These are phyloP conservation scores for Thysanoteuthis rhombus DNA, from an alignment of 2,888 invertebrate species.

Conservation along the genomic window DNA sequence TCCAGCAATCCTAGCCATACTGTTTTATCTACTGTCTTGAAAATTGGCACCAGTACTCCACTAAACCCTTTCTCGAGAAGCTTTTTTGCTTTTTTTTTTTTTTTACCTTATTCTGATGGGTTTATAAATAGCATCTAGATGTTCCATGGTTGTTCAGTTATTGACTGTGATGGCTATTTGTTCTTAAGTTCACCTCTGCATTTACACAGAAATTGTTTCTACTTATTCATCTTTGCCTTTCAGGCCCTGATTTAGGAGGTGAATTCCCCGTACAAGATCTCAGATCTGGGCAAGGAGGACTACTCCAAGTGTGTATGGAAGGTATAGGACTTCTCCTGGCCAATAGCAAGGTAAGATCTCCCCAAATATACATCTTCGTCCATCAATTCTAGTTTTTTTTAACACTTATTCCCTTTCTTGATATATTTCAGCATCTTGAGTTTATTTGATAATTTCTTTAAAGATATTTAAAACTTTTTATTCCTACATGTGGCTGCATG, in stretches of 20 bases:
- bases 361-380: neutral
- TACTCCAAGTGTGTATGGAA: slow-evolving; percentile 96
- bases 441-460: neutral
- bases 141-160: too few relatives aligned
- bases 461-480: neutral
- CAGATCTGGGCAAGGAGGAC: slow-evolving; percentile 94
- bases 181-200: neutral
- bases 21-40: too few relatives aligned
- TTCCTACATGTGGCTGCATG: neutral
- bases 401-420: neutral
- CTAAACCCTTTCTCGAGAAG: too few relatives aligned
- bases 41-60: too few relatives aligned
- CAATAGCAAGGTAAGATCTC: slow-evolving; percentile 89
- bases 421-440: neutral
- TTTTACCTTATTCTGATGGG: too few relatives aligned
- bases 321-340: slow-evolving; percentile 98
- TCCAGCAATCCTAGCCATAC: too few relatives aligned
- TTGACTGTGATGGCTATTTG: too few relatives aligned
- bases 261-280: slow-evolving; percentile 99
- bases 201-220: neutral
- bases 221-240: slow-evolving; percentile 32
- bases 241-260: slow-evolving; percentile 73
- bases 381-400: neutral
- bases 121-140: too few relatives aligned
- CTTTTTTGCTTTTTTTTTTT: too few relatives aligned